These are phyloP conservation scores for Thomomys bottae DNA, from an alignment of 2,113 vertebrate genomes.

Conservation along the genomic window DNA sequence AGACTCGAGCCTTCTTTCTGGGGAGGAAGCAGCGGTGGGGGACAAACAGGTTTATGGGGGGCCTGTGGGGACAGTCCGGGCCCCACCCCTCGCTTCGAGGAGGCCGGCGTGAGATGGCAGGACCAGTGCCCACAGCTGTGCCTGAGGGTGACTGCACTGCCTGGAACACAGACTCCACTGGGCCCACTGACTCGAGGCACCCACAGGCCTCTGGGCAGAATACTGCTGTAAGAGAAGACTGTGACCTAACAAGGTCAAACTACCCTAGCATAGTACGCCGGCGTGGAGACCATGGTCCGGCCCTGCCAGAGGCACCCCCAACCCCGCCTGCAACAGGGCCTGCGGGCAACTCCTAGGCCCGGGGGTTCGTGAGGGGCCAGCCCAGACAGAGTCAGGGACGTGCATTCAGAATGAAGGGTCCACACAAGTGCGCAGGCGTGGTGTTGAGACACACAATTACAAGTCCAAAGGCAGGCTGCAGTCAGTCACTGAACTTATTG, in stretches of 20 bases:
- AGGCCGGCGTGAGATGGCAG: background rate
- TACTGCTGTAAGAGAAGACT: constrained; percentile 68
- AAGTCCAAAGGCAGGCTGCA: constrained; percentile 80
- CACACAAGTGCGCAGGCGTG: constrained; percentile 80
- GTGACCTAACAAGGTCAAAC: constrained; percentile 74
- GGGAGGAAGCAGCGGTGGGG: constrained; percentile 2
- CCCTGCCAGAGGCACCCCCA: background rate
- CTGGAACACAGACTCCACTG: background rate
- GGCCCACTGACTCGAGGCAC: background rate
- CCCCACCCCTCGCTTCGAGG: constrained; percentile 62
- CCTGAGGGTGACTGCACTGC: background rate
- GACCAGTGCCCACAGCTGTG: constrained; percentile 37
- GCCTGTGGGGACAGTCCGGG: constrained; percentile 63
- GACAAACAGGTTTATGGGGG: constrained; percentile 59
- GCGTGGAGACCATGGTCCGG: constrained; percentile 19
- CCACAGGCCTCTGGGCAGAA: background rate
- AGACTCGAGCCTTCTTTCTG: constrained; percentile 58
- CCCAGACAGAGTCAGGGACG: constrained; percentile 69
- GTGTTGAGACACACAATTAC: constrained; percentile 74
- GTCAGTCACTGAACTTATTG: constrained; percentile 82
- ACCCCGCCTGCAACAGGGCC: constrained; percentile 1
- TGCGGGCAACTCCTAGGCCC: constrained; percentile 61
- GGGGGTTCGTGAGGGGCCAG: constrained; percentile 59
- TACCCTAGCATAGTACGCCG: constrained; percentile 62
- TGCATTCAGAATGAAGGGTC: constrained; percentile 81